Evolutionary conservation across 2,113 vertebrate genomes (phyloP).

Genomic region (Ceyx melanurus): DNA sequence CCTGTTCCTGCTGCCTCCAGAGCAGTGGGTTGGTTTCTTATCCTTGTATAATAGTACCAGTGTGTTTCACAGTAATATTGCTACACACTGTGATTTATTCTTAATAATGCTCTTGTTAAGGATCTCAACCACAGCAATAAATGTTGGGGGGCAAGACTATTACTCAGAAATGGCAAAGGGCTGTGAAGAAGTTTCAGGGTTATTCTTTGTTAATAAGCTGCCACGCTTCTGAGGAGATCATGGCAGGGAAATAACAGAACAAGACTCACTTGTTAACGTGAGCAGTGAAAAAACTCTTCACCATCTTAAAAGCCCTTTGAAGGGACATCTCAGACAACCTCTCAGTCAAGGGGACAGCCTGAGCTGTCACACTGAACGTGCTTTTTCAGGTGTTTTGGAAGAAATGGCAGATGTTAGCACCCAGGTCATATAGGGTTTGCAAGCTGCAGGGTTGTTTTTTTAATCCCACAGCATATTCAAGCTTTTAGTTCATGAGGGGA

Average conservation of each 20-base stretch:
- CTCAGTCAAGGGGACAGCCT: not conserved
- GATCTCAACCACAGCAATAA: not conserved
- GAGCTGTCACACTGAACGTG: not conserved
- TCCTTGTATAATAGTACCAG: not conserved
- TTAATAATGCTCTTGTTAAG: not conserved
- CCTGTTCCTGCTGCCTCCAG: not conserved
- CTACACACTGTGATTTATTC: not conserved
- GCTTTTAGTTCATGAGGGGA: not conserved
- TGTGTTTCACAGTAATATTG: not conserved
- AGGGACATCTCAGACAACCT: not conserved
- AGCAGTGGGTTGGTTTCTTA: not conserved
- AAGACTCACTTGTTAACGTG: not conserved
- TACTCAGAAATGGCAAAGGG: not conserved
- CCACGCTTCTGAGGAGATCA: not conserved
- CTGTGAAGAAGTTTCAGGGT: not conserved
- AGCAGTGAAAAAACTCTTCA: not conserved
- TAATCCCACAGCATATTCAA: not conserved
- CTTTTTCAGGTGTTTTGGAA: not conserved
- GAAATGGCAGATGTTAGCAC: not conserved
- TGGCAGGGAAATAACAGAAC: not conserved
- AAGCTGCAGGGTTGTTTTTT: not conserved
- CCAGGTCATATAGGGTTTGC: fast-evolving
- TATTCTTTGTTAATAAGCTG: not conserved
- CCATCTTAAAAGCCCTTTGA: not conserved
- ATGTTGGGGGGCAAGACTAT: not conserved